Base-by-base conservation (phyloP, 2,888 invertebrate genomes). In the Hirtodrosophila cameraria region DNA sequence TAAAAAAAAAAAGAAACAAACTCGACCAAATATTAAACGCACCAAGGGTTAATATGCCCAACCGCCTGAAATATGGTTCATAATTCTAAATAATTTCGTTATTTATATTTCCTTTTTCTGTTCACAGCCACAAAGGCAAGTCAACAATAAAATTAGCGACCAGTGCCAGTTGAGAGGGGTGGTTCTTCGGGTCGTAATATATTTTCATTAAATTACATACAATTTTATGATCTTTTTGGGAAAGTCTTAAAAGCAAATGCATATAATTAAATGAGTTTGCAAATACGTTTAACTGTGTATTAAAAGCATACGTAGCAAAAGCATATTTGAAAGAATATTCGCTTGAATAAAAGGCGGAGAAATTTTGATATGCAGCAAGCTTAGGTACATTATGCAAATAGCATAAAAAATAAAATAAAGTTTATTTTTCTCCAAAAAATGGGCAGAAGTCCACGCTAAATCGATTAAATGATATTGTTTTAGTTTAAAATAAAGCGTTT, bases 61-160 rank as follows among this genome's bases (percentile, higher is more conserved):
- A 18, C 35, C 31, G 41, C 6, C 59, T 59, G 38, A 55, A 59
- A 58, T 55, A 61, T 55, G 61, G 33, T 45, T 69, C 79, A 80
- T 80, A 80, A 85, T 85, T 85, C 69, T 72, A 80, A 72, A 82
- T 80, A 80, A 80, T 82, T 82, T 69, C 61, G 50, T 81, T 84
- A 77, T 74, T 73, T 82, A 69, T 70, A 69, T 69, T 57, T 55
- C 42, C 20, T 20, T 27, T 31, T 27, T 36, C 28, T 53, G 53
- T 31, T 41, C 27, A 9, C 59, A 45, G 38, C 69, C 70, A 64
- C 70, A 84, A 84, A 66, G 67, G 54, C 38, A 36, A 48, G 31
- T 35, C 45, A 55, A 71, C 82, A 84, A 79, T 79, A 77, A 84
- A 83, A 81, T 41, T 58, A 75, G 60, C 27, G 46, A 48, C 60